Percentiles rank a stretch among this genome's conserved stretches.
phyloP scores from a whole-genome alignment of 2,797 vertebrate genomes.

The Glossophaga mutica region DNA sequence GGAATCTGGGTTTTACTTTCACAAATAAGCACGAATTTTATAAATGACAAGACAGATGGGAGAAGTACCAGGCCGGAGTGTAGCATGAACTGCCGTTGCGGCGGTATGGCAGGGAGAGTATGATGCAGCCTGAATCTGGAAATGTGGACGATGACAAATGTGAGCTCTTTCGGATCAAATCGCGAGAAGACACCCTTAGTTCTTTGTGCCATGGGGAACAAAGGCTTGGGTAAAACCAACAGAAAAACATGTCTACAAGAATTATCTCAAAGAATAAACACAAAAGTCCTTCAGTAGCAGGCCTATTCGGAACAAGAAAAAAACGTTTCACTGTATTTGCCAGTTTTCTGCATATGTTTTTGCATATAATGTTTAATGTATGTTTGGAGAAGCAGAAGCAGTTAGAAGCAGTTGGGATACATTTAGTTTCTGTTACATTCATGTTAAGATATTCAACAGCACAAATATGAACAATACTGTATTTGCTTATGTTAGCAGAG shows the following conservation, averaged over 20 bases:
- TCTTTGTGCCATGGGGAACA: background rate
- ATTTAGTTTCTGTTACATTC: background rate
- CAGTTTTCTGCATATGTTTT: slow-evolving; percentile 28
- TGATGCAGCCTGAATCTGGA: background rate
- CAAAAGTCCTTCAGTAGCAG: background rate
- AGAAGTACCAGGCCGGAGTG: background rate
- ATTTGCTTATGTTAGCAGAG: background rate
- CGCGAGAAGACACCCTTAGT: background rate
- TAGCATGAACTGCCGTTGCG: background rate
- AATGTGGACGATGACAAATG: background rate
- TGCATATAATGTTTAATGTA: background rate
- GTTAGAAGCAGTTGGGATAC: background rate
- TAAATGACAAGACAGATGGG: background rate
- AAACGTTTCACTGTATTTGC: background rate
- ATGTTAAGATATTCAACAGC: slow-evolving; percentile 27
- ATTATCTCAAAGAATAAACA: slow-evolving; percentile 24
- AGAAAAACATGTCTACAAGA: background rate
- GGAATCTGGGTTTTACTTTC: background rate
- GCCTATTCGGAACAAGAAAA: background rate
- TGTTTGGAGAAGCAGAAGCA: background rate
- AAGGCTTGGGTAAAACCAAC: background rate
- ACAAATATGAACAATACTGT: background rate
- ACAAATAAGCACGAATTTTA: background rate
- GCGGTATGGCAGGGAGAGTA: background rate
- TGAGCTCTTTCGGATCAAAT: background rate